phyloP scores from a whole-genome alignment of 2,113 vertebrate genomes.

The Dasypus novemcinctus region DNA sequence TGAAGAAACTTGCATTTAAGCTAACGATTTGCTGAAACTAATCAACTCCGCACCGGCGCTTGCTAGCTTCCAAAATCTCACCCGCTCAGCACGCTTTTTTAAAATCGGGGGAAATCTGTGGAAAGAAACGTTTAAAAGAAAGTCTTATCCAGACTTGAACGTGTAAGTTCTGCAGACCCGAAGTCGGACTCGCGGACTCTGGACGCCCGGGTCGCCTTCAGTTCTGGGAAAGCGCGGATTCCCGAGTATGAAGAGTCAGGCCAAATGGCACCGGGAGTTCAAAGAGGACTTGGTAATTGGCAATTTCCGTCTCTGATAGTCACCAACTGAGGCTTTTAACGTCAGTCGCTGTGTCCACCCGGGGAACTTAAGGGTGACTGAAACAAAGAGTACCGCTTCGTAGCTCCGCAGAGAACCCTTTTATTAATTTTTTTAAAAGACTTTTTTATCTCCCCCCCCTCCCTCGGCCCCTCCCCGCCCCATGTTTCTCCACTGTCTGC shows the following conservation, averaged over 20 bases:
- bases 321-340: not conserved
- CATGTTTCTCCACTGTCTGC: too few relatives aligned
- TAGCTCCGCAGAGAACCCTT: not conserved
- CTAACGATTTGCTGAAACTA: not conserved
- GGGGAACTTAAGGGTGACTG: not conserved
- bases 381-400: not conserved
- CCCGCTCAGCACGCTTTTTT: not conserved
- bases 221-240: not conserved
- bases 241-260: not conserved
- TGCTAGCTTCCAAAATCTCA: not conserved
- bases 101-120: not conserved
- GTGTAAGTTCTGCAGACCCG: accelerated
- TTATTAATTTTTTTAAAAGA: too few relatives aligned
- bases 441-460: too few relatives aligned
- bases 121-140: not conserved
- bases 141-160: not conserved
- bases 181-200: not conserved
- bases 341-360: not conserved
- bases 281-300: not conserved
- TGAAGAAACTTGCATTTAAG: not conserved
- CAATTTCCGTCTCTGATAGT: slow-evolving; percentile 16
- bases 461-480: too few relatives aligned
- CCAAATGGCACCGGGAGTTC: not conserved
- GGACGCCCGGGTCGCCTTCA: not conserved
- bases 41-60: too few relatives aligned